A percentile compares a stretch with the other conserved stretches of the same genome.
These are phyloP conservation scores for Galerucella nymphaeae DNA, from an alignment of 2,888 invertebrate species.

Conservation along the genomic window DNA sequence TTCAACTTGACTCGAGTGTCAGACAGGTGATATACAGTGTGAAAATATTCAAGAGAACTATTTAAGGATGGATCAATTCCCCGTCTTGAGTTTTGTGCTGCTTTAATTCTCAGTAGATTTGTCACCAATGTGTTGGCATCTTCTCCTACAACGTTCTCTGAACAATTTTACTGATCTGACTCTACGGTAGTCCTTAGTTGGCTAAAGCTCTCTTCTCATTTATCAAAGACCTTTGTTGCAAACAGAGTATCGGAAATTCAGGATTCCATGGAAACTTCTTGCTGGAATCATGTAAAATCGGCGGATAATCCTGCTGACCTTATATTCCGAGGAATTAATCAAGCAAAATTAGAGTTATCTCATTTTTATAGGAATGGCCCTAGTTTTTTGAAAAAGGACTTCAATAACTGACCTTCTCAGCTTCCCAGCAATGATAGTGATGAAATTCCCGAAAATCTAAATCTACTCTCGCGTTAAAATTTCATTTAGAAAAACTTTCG, in stretches of 20 bases:
- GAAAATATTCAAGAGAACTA: neutral
- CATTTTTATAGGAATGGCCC: neutral
- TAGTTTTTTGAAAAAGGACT: neutral
- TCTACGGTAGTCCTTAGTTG: neutral
- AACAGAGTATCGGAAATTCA: neutral
- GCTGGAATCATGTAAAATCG: neutral
- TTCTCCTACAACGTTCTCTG: neutral
- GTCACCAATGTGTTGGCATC: neutral
- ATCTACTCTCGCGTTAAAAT: no score
- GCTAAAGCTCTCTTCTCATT: neutral
- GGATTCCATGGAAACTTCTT: neutral
- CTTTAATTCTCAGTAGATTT: no score
- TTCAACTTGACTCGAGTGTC: neutral
- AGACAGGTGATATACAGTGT: neutral
- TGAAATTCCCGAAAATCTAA: neutral
- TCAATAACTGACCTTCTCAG: neutral
- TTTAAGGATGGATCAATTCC: neutral
- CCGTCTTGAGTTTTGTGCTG: no score
- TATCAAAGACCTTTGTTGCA: neutral
- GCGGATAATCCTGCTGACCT: neutral
- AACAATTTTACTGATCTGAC: neutral
- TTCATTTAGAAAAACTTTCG: neutral
- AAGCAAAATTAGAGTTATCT: no score
- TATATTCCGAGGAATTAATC: no score
- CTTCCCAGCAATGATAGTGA: neutral